A percentile compares a stretch with the other conserved stretches of the same genome.
phyloP scores from a whole-genome alignment of 2,113 vertebrate species.

The Leptocoma aspasia region DNA sequence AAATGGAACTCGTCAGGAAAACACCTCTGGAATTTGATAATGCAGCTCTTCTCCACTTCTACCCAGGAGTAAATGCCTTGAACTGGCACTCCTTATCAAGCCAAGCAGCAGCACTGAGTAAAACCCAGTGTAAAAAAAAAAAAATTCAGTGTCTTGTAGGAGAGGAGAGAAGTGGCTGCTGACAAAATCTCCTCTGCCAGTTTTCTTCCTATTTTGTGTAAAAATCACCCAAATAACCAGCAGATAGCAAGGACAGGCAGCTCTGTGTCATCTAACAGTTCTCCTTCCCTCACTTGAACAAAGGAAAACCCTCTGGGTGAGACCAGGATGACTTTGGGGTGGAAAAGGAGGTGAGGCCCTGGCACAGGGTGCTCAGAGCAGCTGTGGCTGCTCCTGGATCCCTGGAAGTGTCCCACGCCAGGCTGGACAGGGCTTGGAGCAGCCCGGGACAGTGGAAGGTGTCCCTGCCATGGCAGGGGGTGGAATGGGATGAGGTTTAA shows the following conservation, averaged over 20 bases:
- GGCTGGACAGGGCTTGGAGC: neutral
- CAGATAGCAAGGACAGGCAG: neutral
- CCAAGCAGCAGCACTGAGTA: neutral
- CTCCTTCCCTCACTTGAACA: neutral
- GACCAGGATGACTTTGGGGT: neutral
- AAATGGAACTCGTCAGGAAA: neutral
- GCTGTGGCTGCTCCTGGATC: neutral
- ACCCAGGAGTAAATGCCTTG: neutral
- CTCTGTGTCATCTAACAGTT: neutral
- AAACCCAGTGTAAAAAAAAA: neutral
- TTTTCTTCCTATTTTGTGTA: neutral
- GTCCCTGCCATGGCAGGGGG: neutral
- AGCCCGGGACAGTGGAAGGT: fast-evolving
- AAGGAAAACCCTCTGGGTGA: neutral
- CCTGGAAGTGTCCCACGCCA: neutral
- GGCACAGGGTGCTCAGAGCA: neutral
- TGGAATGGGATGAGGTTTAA: neutral
- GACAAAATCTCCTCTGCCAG: neutral
- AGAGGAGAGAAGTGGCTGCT: neutral
- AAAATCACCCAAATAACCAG: neutral
- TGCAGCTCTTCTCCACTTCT: neutral
- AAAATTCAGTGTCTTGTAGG: neutral
- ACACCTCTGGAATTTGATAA: neutral
- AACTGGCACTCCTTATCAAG: neutral
- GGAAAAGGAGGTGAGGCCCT: neutral